Percentiles rank a stretch among this genome's conserved stretches.
Conservation (phyloP, 2,888 invertebrate genomes). For the Cataglyphis altisquamis region DNA sequence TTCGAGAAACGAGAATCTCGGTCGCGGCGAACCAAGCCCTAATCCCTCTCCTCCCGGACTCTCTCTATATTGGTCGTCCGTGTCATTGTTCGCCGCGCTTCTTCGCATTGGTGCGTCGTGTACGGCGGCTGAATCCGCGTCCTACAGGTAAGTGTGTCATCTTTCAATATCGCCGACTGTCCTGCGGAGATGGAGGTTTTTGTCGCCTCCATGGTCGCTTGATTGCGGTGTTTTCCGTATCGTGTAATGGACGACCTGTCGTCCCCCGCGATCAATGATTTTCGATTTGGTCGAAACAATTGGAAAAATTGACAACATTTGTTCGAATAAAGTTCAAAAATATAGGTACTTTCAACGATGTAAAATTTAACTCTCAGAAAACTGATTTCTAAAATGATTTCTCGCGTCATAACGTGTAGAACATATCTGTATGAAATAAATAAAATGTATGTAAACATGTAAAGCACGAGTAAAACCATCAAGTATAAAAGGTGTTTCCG, state of each 20-base stretch:
- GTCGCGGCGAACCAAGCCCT: constrained; percentile 37
- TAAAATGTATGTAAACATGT: too few relatives aligned
- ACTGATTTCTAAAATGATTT: background rate
- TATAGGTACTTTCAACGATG: background rate
- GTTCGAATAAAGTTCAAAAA: background rate
- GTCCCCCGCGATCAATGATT: background rate
- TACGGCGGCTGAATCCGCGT: constrained; percentile 41
- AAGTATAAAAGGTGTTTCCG: too few relatives aligned
- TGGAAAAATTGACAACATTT: background rate
- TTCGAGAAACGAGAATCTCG: background rate
- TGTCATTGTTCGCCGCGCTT: constrained; percentile 43
- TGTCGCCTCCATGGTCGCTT: background rate
- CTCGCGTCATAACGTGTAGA: background rate
- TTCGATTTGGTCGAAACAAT: background rate
- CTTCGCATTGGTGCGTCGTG: constrained; percentile 13
- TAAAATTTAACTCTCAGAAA: too few relatives aligned
- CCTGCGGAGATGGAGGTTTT: constrained; percentile 1
- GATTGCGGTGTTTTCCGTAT: background rate
- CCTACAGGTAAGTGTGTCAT: constrained; percentile 64
- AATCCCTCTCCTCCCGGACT: background rate
- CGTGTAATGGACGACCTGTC: background rate
- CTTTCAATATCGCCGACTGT: background rate
- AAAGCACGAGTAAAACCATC: too few relatives aligned
- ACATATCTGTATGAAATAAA: too few relatives aligned
- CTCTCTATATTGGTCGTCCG: constrained; percentile 21